A percentile compares a stretch with the other conserved stretches of the same genome.
These are phyloP conservation scores for Acanthopagrus latus DNA, from an alignment of 2,797 vertebrate genomes.

Conservation along the genomic window DNA sequence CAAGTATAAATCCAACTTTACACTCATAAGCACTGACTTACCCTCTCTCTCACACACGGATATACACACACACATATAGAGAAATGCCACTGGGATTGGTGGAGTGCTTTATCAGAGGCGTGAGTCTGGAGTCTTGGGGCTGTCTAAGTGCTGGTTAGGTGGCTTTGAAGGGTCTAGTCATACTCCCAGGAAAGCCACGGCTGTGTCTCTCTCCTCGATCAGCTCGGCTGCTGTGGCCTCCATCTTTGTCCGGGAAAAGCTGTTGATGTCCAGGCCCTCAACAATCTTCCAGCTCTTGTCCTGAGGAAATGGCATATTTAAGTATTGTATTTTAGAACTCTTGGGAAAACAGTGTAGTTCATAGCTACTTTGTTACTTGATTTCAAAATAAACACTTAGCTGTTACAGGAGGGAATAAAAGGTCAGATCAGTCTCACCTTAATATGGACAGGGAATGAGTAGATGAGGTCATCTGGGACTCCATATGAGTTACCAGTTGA, in stretches of 20 bases:
- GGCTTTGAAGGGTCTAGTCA: conserved; percentile 85
- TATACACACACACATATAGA: conserved; percentile 27
- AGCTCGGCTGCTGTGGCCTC: conserved; percentile 93
- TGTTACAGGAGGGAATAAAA: neutral
- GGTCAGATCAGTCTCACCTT: conserved; percentile 83
- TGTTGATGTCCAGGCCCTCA: conserved; percentile 91
- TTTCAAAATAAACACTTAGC: neutral
- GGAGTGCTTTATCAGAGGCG: conserved; percentile 87
- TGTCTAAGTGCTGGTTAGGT: conserved; percentile 65
- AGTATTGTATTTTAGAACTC: neutral
- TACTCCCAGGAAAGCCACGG: conserved; percentile 81
- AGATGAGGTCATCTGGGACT: conserved; percentile 92
- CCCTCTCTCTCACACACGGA: conserved; percentile 6
- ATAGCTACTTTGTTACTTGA: neutral
- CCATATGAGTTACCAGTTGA: conserved; percentile 93
- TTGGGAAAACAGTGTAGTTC: neutral
- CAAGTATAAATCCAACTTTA: conserved; percentile 56
- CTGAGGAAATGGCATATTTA: conserved; percentile 71
- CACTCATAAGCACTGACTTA: conserved; percentile 59
- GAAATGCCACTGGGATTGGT: conserved; percentile 24
- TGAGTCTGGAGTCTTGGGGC: conserved; percentile 86
- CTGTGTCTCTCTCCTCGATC: conserved; percentile 91
- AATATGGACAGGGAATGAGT: conserved; percentile 96
- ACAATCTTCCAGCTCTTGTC: conserved; percentile 95
- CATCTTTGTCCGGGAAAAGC: conserved; percentile 95